Conservation (phyloP, 2,797 vertebrate genomes). For the Sebastes matsubarae region DNA sequence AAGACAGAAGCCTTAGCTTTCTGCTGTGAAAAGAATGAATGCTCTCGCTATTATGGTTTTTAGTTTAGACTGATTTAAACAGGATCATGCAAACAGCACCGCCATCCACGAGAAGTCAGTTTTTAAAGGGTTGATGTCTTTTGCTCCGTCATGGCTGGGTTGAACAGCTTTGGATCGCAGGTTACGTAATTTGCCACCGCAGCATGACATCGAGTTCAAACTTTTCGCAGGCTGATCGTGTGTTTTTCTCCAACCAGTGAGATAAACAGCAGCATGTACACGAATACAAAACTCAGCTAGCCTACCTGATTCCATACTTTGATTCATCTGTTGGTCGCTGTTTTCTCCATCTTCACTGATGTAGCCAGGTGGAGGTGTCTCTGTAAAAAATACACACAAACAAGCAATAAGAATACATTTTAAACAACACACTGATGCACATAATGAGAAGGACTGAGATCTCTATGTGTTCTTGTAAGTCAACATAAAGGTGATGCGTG, state of each 20-base stretch:
- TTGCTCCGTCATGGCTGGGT: too few species aligned
- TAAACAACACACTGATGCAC: not conserved
- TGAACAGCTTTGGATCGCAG: too few species aligned
- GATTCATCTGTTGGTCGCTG: conserved; percentile 97
- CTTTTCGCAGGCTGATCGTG: too few species aligned
- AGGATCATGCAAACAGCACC: too few species aligned
- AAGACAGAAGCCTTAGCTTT: too few species aligned
- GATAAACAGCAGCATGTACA: not conserved
- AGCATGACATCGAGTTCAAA: too few species aligned
- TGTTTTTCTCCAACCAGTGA: not conserved
- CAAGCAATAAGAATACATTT: not conserved
- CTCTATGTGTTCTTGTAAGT: not conserved
- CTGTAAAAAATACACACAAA: conserved; percentile 68
- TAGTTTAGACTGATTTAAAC: too few species aligned
- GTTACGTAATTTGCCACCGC: too few species aligned
- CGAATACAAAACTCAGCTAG: not conserved
- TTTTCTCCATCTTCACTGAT: conserved; percentile 99
- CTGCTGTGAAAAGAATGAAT: too few species aligned
- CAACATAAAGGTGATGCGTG: not conserved
- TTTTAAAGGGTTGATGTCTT: too few species aligned
- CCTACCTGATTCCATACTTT: conserved; percentile 98
- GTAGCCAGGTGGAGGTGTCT: conserved; percentile 97
- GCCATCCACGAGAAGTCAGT: too few species aligned
- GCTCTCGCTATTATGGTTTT: too few species aligned
- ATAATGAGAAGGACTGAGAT: not conserved